Percentiles rank a stretch among this genome's conserved stretches.
These are phyloP conservation scores for Masticophis lateralis DNA, from an alignment of 2,797 vertebrate species.

Conservation along the genomic window DNA sequence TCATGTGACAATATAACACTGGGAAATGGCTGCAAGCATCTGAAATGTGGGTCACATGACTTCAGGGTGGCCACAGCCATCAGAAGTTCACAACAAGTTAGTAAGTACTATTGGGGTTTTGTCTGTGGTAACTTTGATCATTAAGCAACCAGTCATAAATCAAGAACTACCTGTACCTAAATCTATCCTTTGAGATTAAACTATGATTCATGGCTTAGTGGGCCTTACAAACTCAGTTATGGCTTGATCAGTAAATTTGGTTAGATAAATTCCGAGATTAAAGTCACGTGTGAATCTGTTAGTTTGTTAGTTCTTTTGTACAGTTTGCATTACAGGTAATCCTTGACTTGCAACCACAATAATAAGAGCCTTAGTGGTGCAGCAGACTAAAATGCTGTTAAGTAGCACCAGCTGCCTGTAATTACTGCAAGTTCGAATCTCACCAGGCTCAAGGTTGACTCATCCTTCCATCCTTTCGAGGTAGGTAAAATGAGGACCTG, in stretches of 20 bases:
- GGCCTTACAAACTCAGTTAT: background rate
- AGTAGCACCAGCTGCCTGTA: no score
- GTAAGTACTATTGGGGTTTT: background rate
- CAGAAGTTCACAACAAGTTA: background rate
- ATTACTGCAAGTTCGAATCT: no score
- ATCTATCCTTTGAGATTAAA: background rate
- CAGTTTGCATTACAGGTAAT: background rate
- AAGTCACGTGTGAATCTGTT: background rate
- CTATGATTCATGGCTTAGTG: background rate
- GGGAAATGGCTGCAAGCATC: background rate
- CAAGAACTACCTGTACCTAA: background rate
- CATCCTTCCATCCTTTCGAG: no score
- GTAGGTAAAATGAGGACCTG: no score
- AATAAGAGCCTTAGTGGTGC: no score
- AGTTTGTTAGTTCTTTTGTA: background rate
- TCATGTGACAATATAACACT: background rate
- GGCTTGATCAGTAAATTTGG: background rate
- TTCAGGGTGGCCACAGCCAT: background rate
- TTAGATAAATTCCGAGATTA: background rate
- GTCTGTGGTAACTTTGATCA: background rate
- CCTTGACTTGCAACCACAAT: background rate
- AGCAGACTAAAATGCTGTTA: no score
- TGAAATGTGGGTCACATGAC: background rate
- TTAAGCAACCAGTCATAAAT: background rate
- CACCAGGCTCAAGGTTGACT: no score